These are phyloP conservation scores for Bombus affinis DNA, from an alignment of 1,140 invertebrate genomes.

Conservation along the genomic window DNA sequence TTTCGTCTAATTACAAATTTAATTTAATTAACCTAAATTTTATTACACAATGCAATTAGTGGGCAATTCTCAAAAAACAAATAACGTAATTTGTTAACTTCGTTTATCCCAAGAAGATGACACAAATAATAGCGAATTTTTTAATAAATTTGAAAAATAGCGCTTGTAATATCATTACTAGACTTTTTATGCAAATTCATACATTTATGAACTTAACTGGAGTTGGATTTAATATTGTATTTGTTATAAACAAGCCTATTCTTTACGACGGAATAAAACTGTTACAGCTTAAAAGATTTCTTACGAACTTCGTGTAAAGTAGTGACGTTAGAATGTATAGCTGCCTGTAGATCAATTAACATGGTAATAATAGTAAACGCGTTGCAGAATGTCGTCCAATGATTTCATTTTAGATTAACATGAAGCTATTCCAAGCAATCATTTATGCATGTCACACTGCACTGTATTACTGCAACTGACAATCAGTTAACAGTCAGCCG, in stretches of 20 bases:
- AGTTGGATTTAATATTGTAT: neutral
- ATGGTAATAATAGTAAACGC: neutral
- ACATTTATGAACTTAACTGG: neutral
- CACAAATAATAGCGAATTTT: neutral
- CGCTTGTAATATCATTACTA: neutral
- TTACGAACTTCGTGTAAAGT: neutral
- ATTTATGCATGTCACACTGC: neutral
- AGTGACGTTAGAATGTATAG: neutral
- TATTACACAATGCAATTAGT: neutral
- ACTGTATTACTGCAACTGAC: too few relatives aligned
- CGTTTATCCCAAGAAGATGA: too few relatives aligned
- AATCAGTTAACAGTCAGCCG: neutral
- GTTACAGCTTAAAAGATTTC: neutral
- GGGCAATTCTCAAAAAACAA: neutral
- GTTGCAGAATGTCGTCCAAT: neutral
- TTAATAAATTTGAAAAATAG: neutral
- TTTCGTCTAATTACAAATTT: neutral
- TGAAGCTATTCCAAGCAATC: neutral
- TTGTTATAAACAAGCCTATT: neutral
- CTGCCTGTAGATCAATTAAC: neutral
- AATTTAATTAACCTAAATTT: neutral
- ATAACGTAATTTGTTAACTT: neutral
- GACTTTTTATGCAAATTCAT: neutral
- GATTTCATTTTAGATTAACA: neutral
- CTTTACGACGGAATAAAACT: too few relatives aligned